Evolutionary conservation across 2,113 vertebrate genomes (phyloP), one percentile per base, ranked within the genome.

Genomic region (Melanotaenia duboulayi): DNA sequence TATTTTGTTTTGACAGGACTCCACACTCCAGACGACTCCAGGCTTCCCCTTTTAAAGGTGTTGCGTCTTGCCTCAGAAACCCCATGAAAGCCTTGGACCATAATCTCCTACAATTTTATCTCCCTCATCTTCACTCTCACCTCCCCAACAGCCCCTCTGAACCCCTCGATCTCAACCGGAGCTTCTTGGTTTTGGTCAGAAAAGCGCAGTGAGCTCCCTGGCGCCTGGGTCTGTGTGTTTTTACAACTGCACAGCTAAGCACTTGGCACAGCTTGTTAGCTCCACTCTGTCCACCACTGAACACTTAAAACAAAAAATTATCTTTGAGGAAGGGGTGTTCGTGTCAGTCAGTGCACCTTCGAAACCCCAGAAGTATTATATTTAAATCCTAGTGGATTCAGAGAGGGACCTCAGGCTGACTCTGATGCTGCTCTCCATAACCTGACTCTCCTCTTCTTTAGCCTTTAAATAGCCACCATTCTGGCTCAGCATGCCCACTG

Each of bases 1-100:
- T 74, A 74, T 80, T 25, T 84, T 91, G 90, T 87, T 91, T 88
- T 85, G 82, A 90, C 84, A 90, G 80, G 75, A 77, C 11, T 79
- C 76, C 32, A 61, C 60, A 13, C 65, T 75, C 77, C 87, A 89
- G 85, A 87, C 74, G 48, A 78, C 86, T 85, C 80, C 77, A 82
- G 63, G 61, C 65, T 17, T 11, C 61, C 75, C 56, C 65, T 73
- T 67, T 58, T 70, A 65, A 78, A 87, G 55, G 78, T 22, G 4
- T 71, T 56, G 71, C 78, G 77, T 65, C 52, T 37, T 4, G 62
- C 76, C 78, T 87, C 76, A 69, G 63, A 90, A 74, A 83, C 81
- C 39, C 11, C 40, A 79, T 84, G 87, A 85, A 82, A 79, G 71
- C 82, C 61, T 76, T 28, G 67, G 75, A 77, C 76, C 76, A 68